Evolutionary conservation across 2,888 invertebrate genomes (phyloP), one percentile per base, ranked within the genome.

Genomic region (Augiades crinisus): DNA sequence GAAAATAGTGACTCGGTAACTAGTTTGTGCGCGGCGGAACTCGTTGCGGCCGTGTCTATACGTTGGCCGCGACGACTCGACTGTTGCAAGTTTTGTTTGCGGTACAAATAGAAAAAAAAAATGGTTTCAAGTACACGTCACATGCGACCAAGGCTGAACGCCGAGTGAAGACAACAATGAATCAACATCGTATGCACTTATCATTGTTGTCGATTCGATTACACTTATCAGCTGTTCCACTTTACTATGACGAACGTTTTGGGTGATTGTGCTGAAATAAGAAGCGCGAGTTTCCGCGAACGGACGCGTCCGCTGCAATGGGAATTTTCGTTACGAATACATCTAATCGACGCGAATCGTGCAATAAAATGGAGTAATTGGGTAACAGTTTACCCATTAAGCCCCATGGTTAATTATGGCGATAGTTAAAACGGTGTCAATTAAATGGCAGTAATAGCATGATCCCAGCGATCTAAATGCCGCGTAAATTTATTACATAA

Each of bases 51-150:
- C 72, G 77, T 75, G 71, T 75, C 75, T 71, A 68, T 63, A 66
- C 70, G 67, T 70, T 62, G 65, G 62, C 65, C 58, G 67, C 66
- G 57, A 62, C 68, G 67, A 63, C 68, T 63, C 68, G 67, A 63
- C 68, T 63, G 73, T 72, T 75, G 74, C 71, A 70, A 75, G 72
- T 65, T 57, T 62, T 63, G 65, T 84, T 85, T 80, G 76, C 72
- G 68, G 75, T 72, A 77, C 72, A 83, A 85, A 84, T 79, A 81
- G 75, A 80, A 81, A 83, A 86, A 83, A 83, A 78, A 77, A 80
- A 21, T 24, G 70, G 75, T 74, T 81, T 76, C 73, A 78, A 72
- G 74, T 65, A 78, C 72, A 80, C 83, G 84, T 84, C 81, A 81
- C 73, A 78, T 76, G 69, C 10, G 5, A 72, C 67, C 83, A 86